These are phyloP conservation scores for Trissolcus japonicus DNA, from an alignment of 2,888 invertebrate genomes.

Conservation along the genomic window DNA sequence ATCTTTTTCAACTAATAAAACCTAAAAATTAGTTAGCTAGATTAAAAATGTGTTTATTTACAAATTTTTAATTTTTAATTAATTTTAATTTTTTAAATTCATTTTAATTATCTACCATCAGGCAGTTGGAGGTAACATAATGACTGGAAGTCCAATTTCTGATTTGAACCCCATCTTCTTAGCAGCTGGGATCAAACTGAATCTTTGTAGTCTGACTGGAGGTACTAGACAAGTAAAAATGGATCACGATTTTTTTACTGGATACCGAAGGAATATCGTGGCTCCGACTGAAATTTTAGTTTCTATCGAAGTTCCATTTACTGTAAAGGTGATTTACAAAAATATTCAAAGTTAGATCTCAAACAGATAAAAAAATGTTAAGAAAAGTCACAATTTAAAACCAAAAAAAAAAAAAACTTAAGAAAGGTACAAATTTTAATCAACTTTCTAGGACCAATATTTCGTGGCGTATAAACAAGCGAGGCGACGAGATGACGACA, in stretches of 20 bases:
- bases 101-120: slow-evolving; percentile 60
- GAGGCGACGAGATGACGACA: slow-evolving; percentile 94
- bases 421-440: too few species aligned
- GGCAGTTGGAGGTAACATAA: slow-evolving; percentile 94
- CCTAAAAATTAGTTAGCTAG: too few species aligned
- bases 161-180: slow-evolving; percentile 95
- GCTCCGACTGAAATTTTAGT: slow-evolving; percentile 87
- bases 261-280: slow-evolving; percentile 88
- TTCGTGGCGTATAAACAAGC: slow-evolving; percentile 94
- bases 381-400: background rate
- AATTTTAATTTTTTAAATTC: background rate
- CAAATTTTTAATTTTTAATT: background rate
- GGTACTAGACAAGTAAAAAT: slow-evolving; percentile 81
- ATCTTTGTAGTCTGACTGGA: slow-evolving; percentile 79
- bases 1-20: background rate
- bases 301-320: slow-evolving; percentile 87
- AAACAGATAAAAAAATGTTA: background rate
- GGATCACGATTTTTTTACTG: slow-evolving; percentile 89
- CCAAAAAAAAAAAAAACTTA: too few species aligned
- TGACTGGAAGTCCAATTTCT: slow-evolving; percentile 97
- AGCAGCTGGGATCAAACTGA: slow-evolving; percentile 83
- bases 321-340: slow-evolving; percentile 66
- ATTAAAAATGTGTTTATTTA: background rate
- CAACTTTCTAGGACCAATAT: slow-evolving; percentile 79
- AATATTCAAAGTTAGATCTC: background rate